Percentiles rank a stretch among this genome's conserved stretches.
phyloP scores from a whole-genome alignment of 2,888 invertebrate species.

The Achlya flavicornis region DNA sequence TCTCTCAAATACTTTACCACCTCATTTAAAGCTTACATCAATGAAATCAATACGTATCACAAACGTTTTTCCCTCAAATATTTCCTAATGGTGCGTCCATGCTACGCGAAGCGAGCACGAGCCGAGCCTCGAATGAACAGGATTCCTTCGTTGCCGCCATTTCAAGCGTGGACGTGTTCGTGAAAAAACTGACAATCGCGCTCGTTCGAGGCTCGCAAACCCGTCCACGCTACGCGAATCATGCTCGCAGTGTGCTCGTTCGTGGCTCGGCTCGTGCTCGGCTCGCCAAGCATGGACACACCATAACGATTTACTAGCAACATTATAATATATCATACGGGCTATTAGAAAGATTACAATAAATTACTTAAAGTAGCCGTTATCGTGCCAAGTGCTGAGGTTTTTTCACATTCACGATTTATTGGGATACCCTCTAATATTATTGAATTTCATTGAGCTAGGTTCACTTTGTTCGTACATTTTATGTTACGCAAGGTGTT shows the following conservation, averaged over 20 bases:
- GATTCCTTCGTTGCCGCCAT: too few species aligned
- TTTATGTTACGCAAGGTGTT: background rate
- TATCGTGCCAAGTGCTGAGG: conserved; percentile 32
- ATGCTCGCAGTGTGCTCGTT: too few species aligned
- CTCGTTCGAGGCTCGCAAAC: too few species aligned
- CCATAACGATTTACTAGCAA: conserved; percentile 12
- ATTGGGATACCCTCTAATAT: background rate
- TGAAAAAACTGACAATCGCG: too few species aligned
- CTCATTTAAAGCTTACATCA: background rate
- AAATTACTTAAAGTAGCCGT: conserved; percentile 42
- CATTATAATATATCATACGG: conserved; percentile 24
- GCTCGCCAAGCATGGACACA: too few species aligned
- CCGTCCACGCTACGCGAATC: too few species aligned
- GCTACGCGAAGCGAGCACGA: too few species aligned
- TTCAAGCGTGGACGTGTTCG: too few species aligned
- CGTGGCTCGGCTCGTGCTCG: too few species aligned
- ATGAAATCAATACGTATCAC: conserved; percentile 8
- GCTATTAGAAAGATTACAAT: conserved; percentile 39
- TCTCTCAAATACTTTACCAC: too few species aligned
- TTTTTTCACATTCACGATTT: conserved; percentile 5
- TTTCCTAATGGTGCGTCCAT: too few species aligned
- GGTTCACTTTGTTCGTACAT: conserved; percentile 2
- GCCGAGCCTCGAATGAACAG: too few species aligned
- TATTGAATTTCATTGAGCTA: conserved; percentile 7
- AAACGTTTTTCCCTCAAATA: background rate